Base-by-base conservation (phyloP, 1,140 invertebrate genomes). In the Drosophila arawakana region DNA sequence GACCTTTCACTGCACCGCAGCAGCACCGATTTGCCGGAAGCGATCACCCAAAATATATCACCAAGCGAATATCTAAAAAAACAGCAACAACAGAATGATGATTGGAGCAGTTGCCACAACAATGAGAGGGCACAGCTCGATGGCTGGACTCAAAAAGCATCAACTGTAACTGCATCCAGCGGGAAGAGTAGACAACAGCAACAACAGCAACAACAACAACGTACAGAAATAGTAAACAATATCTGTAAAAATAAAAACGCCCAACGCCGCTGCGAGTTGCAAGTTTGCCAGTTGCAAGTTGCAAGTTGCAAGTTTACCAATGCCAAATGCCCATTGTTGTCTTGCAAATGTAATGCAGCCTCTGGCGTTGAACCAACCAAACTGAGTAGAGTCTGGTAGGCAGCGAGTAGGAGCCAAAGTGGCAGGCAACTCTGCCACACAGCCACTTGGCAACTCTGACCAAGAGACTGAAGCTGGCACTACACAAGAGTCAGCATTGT, bases 181-280 rank as follows among this genome's bases (percentile, higher is more conserved):
- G 54, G 41, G 54, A 15, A 25, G 54, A 63, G 37, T 4, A 25
- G 13, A 7, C 68, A 63, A 69, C 47, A 21, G 9, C 49, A 52
- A 15, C 69, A 61, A 73, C 72, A 67, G 55, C 74, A 46, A 68
- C 46, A 59, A 60, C 35, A 49, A 70, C 50, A 58, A 50, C 57
- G 2, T 34, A 21, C 55, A 54, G 55, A 85, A 88, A 79, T 79
- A 71, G 67, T 77, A 89, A 88, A 88, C 84, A 88, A 88, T 88
- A 89, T 88, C 84, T 88, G 84, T 88, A 88, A 88, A 88, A 88
- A 88, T 89, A 88, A 88, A 88, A 88, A 88, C 84, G 84, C 84
- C 84, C 84, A 88, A 88, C 81, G 80, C 84, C 77, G 80, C 80
- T 74, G 80, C 77, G 62, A 50, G 34, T 62, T 43, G 47, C 47